Conservation (phyloP, 2,797 vertebrate genomes). For the Intellagama lesueurii region DNA sequence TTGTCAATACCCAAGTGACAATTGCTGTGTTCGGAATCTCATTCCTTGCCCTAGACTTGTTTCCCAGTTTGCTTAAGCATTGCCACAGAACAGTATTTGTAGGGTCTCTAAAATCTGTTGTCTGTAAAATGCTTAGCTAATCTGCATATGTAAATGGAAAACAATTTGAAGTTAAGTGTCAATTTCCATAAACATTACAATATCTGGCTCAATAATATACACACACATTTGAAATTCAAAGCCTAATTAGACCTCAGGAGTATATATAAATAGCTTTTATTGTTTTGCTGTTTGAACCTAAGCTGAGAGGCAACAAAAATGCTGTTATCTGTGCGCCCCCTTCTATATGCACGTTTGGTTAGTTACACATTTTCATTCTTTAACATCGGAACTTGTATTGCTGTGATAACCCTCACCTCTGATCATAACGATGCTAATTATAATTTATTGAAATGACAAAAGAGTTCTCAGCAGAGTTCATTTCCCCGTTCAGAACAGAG, state of each 20-base stretch:
- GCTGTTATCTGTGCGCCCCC: background rate
- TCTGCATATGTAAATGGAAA: slow-evolving; percentile 71
- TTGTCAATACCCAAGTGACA: background rate
- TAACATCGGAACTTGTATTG: slow-evolving; percentile 21
- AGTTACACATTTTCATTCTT: background rate
- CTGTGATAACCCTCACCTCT: background rate
- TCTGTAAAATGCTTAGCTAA: slow-evolving; percentile 51
- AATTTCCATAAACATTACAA: slow-evolving; percentile 72
- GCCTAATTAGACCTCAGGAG: slow-evolving; percentile 70
- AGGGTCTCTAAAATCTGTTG: slow-evolving; percentile 57
- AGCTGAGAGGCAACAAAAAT: background rate
- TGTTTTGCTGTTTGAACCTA: slow-evolving; percentile 49
- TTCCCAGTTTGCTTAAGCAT: slow-evolving; percentile 42
- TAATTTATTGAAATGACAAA: slow-evolving; percentile 50
- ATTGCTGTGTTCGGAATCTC: background rate
- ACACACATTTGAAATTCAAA: slow-evolving; percentile 49
- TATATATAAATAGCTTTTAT: slow-evolving; percentile 66
- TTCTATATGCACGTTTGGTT: background rate
- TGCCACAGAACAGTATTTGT: slow-evolving; percentile 49
- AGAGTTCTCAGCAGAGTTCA: slow-evolving; percentile 31
- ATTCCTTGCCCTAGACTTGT: background rate
- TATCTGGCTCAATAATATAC: slow-evolving; percentile 61
- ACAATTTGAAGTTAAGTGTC: slow-evolving; percentile 72
- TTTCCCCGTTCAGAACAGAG: slow-evolving; percentile 28
- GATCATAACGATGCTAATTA: slow-evolving; percentile 46